Conservation (phyloP, 1,140 invertebrate genomes). For the Acromyrmex echinatior region DNA sequence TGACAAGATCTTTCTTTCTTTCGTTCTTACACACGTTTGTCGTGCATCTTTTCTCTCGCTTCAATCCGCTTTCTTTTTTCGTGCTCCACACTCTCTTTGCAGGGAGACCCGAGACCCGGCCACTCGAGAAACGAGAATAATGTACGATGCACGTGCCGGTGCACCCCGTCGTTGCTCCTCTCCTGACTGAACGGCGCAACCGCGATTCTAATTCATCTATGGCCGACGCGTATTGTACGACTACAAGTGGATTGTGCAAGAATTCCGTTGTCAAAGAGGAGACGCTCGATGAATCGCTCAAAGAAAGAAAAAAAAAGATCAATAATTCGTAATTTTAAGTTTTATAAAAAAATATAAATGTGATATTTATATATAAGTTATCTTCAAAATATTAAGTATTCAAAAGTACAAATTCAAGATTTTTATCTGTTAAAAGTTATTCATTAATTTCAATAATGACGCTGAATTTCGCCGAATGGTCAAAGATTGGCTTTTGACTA, state of each 20-base stretch:
- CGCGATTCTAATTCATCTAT: conserved; percentile 68
- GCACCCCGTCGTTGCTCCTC: conserved; percentile 12
- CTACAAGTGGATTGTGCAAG: conserved; percentile 38
- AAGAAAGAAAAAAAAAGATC: neutral
- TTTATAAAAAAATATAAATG: neutral
- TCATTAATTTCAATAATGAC: too few species aligned
- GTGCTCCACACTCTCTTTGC: neutral
- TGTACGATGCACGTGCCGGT: conserved; percentile 76
- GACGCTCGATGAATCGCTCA: neutral
- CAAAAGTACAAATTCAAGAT: neutral
- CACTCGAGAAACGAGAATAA: conserved; percentile 79
- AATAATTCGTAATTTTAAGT: neutral
- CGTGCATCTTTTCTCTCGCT: conserved; percentile 23
- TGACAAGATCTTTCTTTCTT: conserved; percentile 12
- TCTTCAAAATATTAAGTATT: neutral
- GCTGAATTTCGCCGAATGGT: too few species aligned
- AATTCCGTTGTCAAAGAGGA: conserved; percentile 42
- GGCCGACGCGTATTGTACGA: conserved; percentile 42
- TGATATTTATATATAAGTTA: neutral
- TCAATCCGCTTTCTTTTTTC: conserved; percentile 23
- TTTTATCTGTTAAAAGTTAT: too few species aligned
- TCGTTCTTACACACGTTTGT: conserved; percentile 2
- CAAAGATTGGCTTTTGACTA: too few species aligned
- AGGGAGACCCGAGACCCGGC: conserved; percentile 49
- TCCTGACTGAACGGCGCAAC: conserved; percentile 31